Percentiles rank a stretch among this genome's conserved stretches.
Conservation (phyloP, 2,113 vertebrate species). For the Bos indicus region DNA sequence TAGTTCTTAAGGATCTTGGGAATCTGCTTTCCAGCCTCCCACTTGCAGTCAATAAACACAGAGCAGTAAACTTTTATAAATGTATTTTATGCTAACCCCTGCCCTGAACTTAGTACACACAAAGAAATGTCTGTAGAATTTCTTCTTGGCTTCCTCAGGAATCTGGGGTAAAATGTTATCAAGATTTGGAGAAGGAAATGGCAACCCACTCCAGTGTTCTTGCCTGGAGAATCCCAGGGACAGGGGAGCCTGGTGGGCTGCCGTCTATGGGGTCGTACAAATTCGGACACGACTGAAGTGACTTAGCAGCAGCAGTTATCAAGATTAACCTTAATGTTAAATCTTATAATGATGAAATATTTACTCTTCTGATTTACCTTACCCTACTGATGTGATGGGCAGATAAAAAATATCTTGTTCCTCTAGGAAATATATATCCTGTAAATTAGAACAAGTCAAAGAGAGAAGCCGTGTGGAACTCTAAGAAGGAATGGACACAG, state of each 20-base stretch:
- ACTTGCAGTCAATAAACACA: neutral
- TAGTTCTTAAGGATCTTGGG: slow-evolving; percentile 39
- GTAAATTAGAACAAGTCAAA: neutral
- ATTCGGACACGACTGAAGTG: too few species aligned
- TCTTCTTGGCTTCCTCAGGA: neutral
- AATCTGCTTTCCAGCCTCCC: neutral
- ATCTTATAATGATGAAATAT: neutral
- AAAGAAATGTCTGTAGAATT: neutral
- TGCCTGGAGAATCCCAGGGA: too few species aligned
- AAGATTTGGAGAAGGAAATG: neutral
- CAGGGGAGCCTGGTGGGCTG: too few species aligned
- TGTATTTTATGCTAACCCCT: neutral
- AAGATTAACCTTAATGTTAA: slow-evolving; percentile 10
- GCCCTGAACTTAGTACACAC: neutral
- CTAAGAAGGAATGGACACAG: neutral
- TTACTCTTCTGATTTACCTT: neutral
- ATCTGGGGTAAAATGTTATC: slow-evolving; percentile 22
- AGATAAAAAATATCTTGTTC: neutral
- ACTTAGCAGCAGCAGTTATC: neutral
- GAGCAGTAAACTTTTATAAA: slow-evolving; percentile 18
- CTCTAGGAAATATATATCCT: neutral
- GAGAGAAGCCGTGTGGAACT: neutral
- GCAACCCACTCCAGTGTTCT: too few species aligned
- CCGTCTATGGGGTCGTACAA: too few species aligned
- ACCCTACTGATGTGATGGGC: neutral